Evolutionary conservation across 2,113 vertebrate species (phyloP), one percentile per base, ranked within the genome.

Genomic region (Piaya cayana): DNA sequence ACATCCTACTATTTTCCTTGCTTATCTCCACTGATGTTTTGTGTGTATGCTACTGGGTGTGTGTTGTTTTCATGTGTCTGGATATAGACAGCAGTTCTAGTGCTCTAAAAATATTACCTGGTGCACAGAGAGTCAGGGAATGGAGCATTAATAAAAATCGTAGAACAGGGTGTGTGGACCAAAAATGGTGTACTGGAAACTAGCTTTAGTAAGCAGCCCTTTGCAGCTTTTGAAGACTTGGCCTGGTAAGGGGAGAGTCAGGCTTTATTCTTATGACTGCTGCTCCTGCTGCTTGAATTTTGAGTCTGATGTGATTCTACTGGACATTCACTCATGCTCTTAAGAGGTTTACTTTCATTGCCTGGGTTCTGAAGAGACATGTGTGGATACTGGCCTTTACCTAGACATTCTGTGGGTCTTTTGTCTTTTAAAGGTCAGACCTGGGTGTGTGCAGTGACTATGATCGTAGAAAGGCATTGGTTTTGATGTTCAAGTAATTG

Each of bases 391-490:
- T 50, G 58, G 45, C 26, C 30, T 86, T 70, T 53, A 58, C 27
- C 9, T 58, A 59, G 30, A 34, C 45, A 21, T 45, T 60, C 50
- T 75, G 19, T 25, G 45, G 5, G 29, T 11, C 12, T 32, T 81
- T 88, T 55, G 55, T 34, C 39, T 70, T 75, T 65, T 84, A 64
- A 75, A 84, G 68, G 55, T 36, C 30, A 64, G 59, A 32, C 19
- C 43, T 69, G 34, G 10, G 22, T 67, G 56, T 56, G 14, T 62
- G 3, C 15, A 47, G 22, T 82, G 34, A 34, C 39, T 29, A 45
- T 1, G 0, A 1, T 74, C 20, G 23, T 17, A 74, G 47, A 52
- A 70, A 74, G 55, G 16, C 27, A 23, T 45, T 68, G 25, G 0
- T 77, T 49, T 69, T 69, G 25, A 34, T 55, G 53, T 83, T 68